Evolutionary conservation across 2,797 vertebrate species (phyloP).

Genomic region (Luscinia megarhynchos): DNA sequence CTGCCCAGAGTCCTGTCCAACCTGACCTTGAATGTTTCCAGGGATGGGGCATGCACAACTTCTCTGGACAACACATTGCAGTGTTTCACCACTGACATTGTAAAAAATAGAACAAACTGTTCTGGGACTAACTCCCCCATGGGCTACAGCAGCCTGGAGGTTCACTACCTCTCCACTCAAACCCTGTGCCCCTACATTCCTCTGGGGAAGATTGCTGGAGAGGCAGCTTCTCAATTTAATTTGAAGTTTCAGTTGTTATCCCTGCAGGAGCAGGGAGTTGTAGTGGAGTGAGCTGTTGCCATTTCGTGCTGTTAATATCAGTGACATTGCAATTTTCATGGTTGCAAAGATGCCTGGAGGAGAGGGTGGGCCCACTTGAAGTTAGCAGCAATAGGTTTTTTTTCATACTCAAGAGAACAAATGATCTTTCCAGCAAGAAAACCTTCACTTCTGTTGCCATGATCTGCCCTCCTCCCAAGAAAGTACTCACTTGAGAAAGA

Average conservation of each 20-base stretch:
- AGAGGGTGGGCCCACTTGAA: background rate
- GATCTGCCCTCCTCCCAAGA: conserved; percentile 20
- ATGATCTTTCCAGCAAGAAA: background rate
- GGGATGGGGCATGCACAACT: background rate
- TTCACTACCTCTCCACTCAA: background rate
- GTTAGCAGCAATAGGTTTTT: background rate
- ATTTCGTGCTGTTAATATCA: background rate
- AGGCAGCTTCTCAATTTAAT: background rate
- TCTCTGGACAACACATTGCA: background rate
- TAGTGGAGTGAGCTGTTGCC: background rate
- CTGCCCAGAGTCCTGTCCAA: background rate
- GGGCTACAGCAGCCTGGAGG: background rate
- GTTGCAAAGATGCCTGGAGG: conserved; percentile 12
- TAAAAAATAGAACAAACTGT: background rate
- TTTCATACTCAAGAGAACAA: background rate
- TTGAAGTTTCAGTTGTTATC: background rate
- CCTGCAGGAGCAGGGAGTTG: background rate
- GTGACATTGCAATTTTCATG: background rate
- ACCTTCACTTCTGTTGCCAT: background rate
- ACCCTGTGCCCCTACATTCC: background rate
- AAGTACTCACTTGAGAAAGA: background rate
- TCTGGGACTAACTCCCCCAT: background rate
- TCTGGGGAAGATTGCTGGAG: background rate
- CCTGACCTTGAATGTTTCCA: background rate
- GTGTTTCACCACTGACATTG: background rate